These are phyloP conservation scores for Leptodactylus fuscus DNA, from an alignment of 2,113 vertebrate species.

Conservation along the genomic window DNA sequence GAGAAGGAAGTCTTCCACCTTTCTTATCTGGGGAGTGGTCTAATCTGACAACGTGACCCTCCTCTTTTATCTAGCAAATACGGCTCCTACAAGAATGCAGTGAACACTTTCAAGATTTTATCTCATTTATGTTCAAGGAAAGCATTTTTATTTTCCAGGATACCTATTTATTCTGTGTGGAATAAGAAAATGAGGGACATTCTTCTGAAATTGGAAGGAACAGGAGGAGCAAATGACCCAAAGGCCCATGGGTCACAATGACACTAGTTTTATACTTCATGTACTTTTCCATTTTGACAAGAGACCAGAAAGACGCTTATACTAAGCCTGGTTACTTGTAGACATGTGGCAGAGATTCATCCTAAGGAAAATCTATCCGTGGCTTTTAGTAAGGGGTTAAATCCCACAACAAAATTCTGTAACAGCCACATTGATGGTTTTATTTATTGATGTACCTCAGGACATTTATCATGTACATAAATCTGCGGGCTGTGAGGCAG, in stretches of 20 bases:
- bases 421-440: slow-evolving; percentile 2
- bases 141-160: no score
- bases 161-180: no score
- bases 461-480: slow-evolving; percentile 35
- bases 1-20: no score
- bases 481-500: not conserved
- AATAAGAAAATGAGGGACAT: not conserved
- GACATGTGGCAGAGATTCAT: not conserved
- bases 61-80: no score
- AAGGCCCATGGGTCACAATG: no score
- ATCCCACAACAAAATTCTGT: not conserved
- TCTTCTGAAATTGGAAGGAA: not conserved
- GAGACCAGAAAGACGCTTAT: no score
- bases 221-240: no score
- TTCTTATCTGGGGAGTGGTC: no score
- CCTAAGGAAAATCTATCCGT: not conserved
- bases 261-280: no score
- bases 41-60: no score
- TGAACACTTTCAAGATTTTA: not conserved
- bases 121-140: no score
- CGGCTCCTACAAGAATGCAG: not conserved
- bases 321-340: not conserved
- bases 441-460: slow-evolving; percentile 21
- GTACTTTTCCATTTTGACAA: not conserved
- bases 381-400: slow-evolving; percentile 2